Conservation (phyloP, 2,113 vertebrate genomes). For the Corvus cornix region DNA sequence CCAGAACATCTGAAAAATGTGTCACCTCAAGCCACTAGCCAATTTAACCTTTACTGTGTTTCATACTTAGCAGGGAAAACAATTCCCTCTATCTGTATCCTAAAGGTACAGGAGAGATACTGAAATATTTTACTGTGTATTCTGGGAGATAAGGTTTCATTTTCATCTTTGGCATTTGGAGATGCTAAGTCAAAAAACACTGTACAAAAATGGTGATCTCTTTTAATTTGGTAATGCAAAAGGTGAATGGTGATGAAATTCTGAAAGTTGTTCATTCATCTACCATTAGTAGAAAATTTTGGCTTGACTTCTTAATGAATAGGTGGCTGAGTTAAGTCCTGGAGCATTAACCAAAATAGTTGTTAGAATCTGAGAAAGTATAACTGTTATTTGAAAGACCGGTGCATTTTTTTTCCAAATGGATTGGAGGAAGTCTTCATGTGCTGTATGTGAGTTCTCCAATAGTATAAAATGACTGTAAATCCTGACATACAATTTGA, state of each 20-base stretch:
- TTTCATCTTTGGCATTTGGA: neutral
- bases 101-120: neutral
- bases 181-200: neutral
- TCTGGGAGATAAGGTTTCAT: slow-evolving; percentile 36
- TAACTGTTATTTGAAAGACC: slow-evolving; percentile 33
- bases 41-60: slow-evolving; percentile 40
- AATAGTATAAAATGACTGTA: neutral
- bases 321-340: neutral
- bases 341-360: neutral
- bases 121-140: slow-evolving; percentile 6
- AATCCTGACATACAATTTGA: neutral
- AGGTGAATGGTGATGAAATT: neutral
- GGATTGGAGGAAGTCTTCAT: neutral
- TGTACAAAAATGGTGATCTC: neutral
- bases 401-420: neutral
- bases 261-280: neutral
- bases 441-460: neutral
- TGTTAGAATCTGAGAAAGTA: slow-evolving; percentile 29
- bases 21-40: slow-evolving; percentile 24
- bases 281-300: neutral
- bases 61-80: slow-evolving; percentile 38
- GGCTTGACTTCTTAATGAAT: neutral
- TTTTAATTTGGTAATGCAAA: neutral
- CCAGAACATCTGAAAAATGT: slow-evolving; percentile 53
- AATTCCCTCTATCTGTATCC: slow-evolving; percentile 24